These are phyloP conservation scores for Pachymerium ferrugineum DNA, from an alignment of 2,888 invertebrate species.

Conservation along the genomic window DNA sequence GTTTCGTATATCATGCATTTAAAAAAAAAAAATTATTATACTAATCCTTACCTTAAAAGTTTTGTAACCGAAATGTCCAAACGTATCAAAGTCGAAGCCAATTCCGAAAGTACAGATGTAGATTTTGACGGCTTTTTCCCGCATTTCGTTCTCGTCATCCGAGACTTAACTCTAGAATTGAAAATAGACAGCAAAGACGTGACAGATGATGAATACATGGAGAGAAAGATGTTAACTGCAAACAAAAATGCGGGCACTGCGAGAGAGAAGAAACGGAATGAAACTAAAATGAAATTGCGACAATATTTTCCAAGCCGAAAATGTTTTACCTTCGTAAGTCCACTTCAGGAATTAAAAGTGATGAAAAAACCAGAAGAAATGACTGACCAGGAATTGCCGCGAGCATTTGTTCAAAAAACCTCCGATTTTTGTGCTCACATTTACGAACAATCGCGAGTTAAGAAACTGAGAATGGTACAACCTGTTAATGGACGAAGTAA, in stretches of 20 bases:
- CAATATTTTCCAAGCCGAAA: background rate
- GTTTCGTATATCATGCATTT: no score
- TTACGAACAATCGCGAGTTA: background rate
- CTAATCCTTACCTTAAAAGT: no score
- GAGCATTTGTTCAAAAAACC: background rate
- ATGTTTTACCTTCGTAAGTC: background rate
- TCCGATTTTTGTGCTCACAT: background rate
- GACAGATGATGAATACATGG: constrained; percentile 16
- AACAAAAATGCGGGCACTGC: background rate
- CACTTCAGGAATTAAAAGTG: background rate
- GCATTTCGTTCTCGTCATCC: background rate
- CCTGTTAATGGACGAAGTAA: background rate
- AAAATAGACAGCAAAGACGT: background rate
- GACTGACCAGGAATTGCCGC: background rate
- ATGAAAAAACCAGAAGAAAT: background rate
- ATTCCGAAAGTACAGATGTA: background rate
- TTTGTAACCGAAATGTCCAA: constrained; percentile 1
- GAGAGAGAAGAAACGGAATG: background rate
- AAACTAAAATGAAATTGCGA: background rate
- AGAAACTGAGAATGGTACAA: background rate
- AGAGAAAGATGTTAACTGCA: constrained; percentile 1
- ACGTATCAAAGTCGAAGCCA: background rate
- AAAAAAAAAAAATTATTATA: no score
- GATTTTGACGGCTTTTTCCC: constrained; percentile 7
- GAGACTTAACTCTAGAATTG: background rate